These are phyloP conservation scores for Icerya purchasi DNA, from an alignment of 2,888 invertebrate species.

Conservation along the genomic window DNA sequence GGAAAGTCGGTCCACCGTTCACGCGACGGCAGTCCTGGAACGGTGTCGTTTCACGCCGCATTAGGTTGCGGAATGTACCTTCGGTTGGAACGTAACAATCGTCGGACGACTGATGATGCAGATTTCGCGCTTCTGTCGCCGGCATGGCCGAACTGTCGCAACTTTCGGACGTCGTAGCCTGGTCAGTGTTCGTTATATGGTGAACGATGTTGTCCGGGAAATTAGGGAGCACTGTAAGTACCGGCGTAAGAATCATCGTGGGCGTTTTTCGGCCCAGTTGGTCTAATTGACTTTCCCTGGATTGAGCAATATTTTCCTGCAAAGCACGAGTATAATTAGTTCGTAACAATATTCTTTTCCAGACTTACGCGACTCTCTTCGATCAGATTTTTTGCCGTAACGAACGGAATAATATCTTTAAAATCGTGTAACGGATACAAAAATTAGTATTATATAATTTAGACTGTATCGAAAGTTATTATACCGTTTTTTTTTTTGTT, in stretches of 20 bases:
- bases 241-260: slow-evolving; percentile 15
- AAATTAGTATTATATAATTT: too few relatives aligned
- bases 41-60: slow-evolving; percentile 3
- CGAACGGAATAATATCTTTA: too few relatives aligned
- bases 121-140: not conserved
- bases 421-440: too few relatives aligned
- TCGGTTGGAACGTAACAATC: slow-evolving; percentile 16
- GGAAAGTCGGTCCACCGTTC: slow-evolving; percentile 7
- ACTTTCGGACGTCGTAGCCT: slow-evolving; percentile 11
- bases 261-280: slow-evolving; percentile 32
- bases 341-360: too few relatives aligned
- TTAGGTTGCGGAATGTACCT: slow-evolving; percentile 8
- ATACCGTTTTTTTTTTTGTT: too few relatives aligned
- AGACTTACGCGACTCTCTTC: too few relatives aligned
- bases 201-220: slow-evolving; percentile 13
- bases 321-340: too few relatives aligned
- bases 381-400: too few relatives aligned
- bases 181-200: slow-evolving; percentile 11
- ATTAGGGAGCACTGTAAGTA: slow-evolving; percentile 12
- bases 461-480: too few relatives aligned
- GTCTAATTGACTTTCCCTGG: slow-evolving; percentile 56
- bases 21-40: not conserved
- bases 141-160: not conserved
- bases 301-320: slow-evolving; percentile 52
- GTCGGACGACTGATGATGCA: not conserved